These are phyloP conservation scores for Spinibarbus caldwelli DNA, from an alignment of 2,797 vertebrate species.

Conservation along the genomic window DNA sequence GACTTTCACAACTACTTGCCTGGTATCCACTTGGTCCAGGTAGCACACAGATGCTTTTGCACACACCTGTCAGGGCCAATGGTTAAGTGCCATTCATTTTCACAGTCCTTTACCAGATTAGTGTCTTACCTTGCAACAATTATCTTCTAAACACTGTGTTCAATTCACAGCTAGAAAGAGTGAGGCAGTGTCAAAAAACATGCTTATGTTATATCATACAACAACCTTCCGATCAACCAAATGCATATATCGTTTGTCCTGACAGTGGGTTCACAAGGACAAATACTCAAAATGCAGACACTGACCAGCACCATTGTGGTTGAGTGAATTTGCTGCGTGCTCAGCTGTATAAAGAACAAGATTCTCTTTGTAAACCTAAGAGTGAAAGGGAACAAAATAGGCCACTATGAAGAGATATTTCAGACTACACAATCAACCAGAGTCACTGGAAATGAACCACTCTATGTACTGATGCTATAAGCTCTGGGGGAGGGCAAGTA, in stretches of 20 bases:
- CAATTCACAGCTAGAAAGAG: constrained; percentile 33
- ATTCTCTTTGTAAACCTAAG: constrained; percentile 8
- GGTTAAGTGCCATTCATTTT: constrained; percentile 40
- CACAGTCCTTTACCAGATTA: constrained; percentile 39
- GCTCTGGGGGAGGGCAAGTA: not conserved
- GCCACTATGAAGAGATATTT: constrained; percentile 69
- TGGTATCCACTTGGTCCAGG: constrained; percentile 51
- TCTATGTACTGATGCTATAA: not conserved
- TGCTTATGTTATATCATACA: constrained; percentile 24
- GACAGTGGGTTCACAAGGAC: constrained; percentile 18
- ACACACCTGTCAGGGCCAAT: constrained; percentile 24
- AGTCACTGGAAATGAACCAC: constrained; percentile 22
- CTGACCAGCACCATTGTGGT: not conserved
- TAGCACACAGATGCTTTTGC: constrained; percentile 23
- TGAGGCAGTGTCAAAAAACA: constrained; percentile 48
- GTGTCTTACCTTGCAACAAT: constrained; percentile 32
- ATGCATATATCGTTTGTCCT: constrained; percentile 26
- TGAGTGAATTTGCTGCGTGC: constrained; percentile 6
- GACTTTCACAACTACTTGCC: constrained; percentile 3
- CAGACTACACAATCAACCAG: constrained; percentile 29
- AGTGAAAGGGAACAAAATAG: constrained; percentile 63
- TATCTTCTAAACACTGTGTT: constrained; percentile 38
- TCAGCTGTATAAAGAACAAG: constrained; percentile 17
- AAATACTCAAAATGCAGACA: constrained; percentile 36
- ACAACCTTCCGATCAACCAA: constrained; percentile 10